A percentile compares a stretch with the other conserved stretches of the same genome.
phyloP scores from a whole-genome alignment of 2,113 vertebrate genomes.

The Jacana jacana region DNA sequence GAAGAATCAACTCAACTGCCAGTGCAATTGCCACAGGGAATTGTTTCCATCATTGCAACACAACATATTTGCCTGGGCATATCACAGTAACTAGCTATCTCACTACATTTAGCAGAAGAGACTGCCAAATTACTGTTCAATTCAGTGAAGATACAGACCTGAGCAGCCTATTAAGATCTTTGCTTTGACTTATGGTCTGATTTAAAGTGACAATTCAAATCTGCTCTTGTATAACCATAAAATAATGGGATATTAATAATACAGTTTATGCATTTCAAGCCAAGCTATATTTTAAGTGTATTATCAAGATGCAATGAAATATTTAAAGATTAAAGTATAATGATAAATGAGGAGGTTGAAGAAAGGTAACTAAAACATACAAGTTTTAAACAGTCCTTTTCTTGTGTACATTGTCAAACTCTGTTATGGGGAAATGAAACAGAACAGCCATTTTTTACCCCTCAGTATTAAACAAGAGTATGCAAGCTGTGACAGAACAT shows the following conservation, averaged over 20 bases:
- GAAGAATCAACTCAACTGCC: conserved; percentile 45
- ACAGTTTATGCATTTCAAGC: conserved; percentile 45
- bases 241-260: conserved; percentile 64
- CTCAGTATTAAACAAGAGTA: neutral
- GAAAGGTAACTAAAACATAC: conserved; percentile 14
- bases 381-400: neutral
- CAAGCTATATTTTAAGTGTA: conserved; percentile 39
- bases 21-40: conserved; percentile 23
- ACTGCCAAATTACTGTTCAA: conserved; percentile 62
- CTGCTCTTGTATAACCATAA: conserved; percentile 51
- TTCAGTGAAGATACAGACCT: conserved; percentile 57
- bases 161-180: conserved; percentile 35
- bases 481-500: neutral
- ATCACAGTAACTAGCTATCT: conserved; percentile 37
- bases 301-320: conserved; percentile 51
- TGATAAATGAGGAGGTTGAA: conserved; percentile 6
- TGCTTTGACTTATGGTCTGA: conserved; percentile 40
- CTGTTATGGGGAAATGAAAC: neutral
- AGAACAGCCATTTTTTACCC: neutral
- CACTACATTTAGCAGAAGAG: conserved; percentile 15
- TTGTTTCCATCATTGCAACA: conserved; percentile 29
- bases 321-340: conserved; percentile 46
- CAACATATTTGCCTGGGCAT: conserved; percentile 23
- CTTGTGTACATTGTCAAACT: neutral
- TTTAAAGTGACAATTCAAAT: conserved; percentile 61